Percentiles rank a stretch among this genome's conserved stretches.
These are phyloP conservation scores for Sitta europaea DNA, from an alignment of 2,113 vertebrate genomes.

Conservation along the genomic window DNA sequence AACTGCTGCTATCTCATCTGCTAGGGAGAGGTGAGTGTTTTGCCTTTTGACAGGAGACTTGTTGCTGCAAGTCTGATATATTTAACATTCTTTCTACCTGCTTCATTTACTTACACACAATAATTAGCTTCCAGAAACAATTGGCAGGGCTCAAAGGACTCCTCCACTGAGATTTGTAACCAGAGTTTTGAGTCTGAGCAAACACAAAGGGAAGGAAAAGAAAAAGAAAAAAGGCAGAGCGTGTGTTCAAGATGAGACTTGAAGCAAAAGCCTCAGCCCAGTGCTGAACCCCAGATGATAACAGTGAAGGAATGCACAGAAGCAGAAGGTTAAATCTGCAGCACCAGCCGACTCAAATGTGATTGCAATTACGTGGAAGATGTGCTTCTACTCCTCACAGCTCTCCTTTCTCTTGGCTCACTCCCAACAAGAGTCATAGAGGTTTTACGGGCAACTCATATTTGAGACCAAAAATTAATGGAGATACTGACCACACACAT, in stretches of 20 bases:
- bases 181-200: background rate
- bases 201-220: background rate
- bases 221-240: background rate
- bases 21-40: background rate
- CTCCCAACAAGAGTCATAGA: background rate
- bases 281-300: background rate
- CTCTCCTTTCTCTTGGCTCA: background rate
- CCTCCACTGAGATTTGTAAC: background rate
- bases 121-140: constrained; percentile 40
- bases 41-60: background rate
- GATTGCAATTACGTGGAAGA: background rate
- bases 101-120: background rate
- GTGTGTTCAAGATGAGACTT: background rate
- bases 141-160: background rate
- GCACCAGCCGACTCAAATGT: background rate
- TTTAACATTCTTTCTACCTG: background rate
- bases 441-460: background rate
- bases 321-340: background rate
- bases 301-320: background rate
- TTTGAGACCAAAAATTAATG: background rate
- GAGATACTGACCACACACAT: background rate
- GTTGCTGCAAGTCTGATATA: background rate
- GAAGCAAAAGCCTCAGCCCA: background rate
- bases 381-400: background rate
- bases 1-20: background rate